Percentiles rank a stretch among this genome's conserved stretches.
Conservation (phyloP, 2,113 vertebrate genomes). For the Gadus chalcogrammus region DNA sequence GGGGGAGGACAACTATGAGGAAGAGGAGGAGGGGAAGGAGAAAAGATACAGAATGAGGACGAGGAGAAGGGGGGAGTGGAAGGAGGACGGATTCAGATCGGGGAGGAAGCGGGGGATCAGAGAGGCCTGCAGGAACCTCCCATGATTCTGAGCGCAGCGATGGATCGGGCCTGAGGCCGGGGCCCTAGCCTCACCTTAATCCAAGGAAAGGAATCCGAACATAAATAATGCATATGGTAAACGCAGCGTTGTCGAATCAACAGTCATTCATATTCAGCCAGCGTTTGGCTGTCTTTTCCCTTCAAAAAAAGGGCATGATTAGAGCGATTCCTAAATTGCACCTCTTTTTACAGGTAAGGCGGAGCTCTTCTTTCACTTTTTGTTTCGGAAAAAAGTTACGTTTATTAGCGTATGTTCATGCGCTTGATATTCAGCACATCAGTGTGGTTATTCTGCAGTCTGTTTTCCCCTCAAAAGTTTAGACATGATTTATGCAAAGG, state of each 20-base stretch:
- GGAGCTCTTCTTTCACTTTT: background rate
- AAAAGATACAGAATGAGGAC: background rate
- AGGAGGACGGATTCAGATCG: background rate
- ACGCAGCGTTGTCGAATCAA: background rate
- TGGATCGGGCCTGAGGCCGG: background rate
- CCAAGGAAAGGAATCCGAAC: conserved; percentile 5
- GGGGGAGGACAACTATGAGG: background rate
- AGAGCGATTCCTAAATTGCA: background rate
- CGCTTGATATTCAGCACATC: background rate
- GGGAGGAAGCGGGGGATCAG: background rate
- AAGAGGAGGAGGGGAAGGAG: background rate
- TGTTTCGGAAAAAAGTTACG: background rate
- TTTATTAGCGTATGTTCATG: background rate
- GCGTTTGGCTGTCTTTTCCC: background rate
- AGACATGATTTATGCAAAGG: background rate
- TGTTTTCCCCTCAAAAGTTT: background rate
- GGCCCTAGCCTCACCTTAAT: background rate
- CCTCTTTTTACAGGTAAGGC: background rate
- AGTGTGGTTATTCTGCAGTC: too few species aligned
- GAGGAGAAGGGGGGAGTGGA: background rate
- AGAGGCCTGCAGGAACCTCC: background rate
- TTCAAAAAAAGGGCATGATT: conserved; percentile 8
- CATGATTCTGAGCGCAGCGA: background rate
- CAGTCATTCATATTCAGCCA: conserved; percentile 18
- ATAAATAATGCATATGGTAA: conserved; percentile 27